Percentiles rank a stretch among this genome's conserved stretches.
These are phyloP conservation scores for Anableps anableps DNA, from an alignment of 2,797 vertebrate species.

Conservation along the genomic window DNA sequence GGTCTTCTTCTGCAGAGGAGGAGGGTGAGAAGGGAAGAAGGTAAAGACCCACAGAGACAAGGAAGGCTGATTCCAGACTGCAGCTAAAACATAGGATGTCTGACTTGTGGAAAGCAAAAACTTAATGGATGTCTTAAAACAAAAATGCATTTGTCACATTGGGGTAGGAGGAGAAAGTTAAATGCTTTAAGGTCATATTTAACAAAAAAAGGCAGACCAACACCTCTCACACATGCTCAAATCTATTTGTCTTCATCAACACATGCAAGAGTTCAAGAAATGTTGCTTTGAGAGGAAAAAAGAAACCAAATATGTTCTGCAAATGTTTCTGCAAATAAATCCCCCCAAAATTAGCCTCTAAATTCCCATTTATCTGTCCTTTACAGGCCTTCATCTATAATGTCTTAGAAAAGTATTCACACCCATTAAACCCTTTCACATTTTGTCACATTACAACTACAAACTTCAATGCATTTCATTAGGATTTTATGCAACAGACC, in stretches of 20 bases:
- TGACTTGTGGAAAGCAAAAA: background rate
- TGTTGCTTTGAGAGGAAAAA: background rate
- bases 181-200: background rate
- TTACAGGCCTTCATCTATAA: background rate
- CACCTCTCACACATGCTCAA: background rate
- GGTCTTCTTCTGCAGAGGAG: constrained; percentile 67
- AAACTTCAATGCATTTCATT: background rate
- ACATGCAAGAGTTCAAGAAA: background rate
- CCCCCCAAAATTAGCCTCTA: background rate
- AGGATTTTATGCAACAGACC: background rate
- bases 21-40: constrained; percentile 18
- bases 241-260: background rate
- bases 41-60: constrained; percentile 7
- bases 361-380: background rate
- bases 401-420: background rate
- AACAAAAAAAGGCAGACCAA: background rate
- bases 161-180: background rate
- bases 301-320: background rate
- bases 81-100: background rate
- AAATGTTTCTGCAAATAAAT: background rate
- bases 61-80: constrained; percentile 3
- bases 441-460: background rate
- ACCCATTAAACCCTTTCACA: background rate
- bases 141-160: background rate
- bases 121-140: background rate